phyloP scores from a whole-genome alignment of 2,888 invertebrate genomes.

The Minunthozetes semirufus region DNA sequence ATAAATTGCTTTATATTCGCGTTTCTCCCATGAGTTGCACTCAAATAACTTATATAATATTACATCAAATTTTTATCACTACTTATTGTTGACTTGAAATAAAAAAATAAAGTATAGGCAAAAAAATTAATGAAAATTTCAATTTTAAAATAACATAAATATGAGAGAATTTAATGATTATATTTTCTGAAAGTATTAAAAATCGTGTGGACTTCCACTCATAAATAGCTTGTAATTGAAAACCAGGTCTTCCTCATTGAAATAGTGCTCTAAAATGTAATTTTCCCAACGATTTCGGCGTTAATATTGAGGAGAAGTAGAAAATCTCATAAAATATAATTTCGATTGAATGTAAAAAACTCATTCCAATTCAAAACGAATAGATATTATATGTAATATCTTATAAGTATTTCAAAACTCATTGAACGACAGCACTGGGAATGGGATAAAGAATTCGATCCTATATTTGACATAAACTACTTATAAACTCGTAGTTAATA shows the following conservation, averaged over 20 bases:
- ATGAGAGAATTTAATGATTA: not conserved
- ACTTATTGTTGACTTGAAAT: too few relatives aligned
- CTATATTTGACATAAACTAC: not conserved
- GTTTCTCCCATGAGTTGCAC: too few relatives aligned
- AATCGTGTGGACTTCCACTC: not conserved
- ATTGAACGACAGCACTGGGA: not conserved
- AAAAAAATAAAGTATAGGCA: not conserved
- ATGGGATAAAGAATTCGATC: slow-evolving; percentile 1
- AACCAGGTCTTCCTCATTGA: slow-evolving; percentile 1
- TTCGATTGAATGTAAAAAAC: too few relatives aligned
- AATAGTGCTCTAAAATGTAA: not conserved
- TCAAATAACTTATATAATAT: too few relatives aligned
- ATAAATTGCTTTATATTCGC: not conserved
- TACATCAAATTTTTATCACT: too few relatives aligned
- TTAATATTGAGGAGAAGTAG: not conserved
- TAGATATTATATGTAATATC: not conserved
- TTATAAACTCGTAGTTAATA: not conserved
- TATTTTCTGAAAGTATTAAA: too few relatives aligned
- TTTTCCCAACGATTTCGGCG: not conserved
- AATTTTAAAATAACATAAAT: not conserved
- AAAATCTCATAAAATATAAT: not conserved
- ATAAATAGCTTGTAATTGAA: not conserved
- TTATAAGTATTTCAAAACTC: not conserved
- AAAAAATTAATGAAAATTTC: not conserved
- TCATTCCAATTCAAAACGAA: too few relatives aligned